Percentiles rank a stretch among this genome's conserved stretches.
Evolutionary conservation across 2,113 vertebrate species (phyloP).

Genomic region (Larimichthys polyactis): DNA sequence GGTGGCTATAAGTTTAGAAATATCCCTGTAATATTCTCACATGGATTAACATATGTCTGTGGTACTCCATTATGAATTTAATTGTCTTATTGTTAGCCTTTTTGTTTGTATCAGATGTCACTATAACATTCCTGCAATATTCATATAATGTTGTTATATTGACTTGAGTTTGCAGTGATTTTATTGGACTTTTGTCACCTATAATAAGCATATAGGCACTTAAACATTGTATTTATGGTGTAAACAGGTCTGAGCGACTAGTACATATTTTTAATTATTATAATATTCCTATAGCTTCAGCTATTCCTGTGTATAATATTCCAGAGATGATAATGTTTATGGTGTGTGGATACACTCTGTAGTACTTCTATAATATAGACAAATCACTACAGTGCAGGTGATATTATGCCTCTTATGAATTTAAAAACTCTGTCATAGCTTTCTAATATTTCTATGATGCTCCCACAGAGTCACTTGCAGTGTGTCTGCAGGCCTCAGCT

Average conservation of each 20-base stretch:
- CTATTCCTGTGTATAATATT: too few species aligned
- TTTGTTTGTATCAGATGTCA: neutral
- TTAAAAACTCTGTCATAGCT: neutral
- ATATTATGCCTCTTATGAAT: neutral
- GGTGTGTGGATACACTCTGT: neutral
- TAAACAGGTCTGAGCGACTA: neutral
- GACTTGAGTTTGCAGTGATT: neutral
- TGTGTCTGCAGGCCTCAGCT: conserved; percentile 39
- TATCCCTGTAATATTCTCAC: neutral
- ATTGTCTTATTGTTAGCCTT: neutral
- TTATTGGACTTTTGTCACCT: neutral
- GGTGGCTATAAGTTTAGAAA: neutral
- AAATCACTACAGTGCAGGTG: neutral
- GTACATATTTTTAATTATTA: neutral
- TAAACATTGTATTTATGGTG: neutral
- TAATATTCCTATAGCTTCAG: neutral
- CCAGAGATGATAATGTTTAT: neutral
- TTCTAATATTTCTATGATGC: neutral
- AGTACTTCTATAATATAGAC: neutral
- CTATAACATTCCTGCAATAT: neutral
- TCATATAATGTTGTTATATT: neutral
- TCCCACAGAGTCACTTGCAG: neutral
- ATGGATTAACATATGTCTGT: neutral
- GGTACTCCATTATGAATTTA: neutral
- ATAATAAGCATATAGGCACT: neutral